Base-by-base conservation (phyloP, 2,888 invertebrate species). In the Aethes cnicana region DNA sequence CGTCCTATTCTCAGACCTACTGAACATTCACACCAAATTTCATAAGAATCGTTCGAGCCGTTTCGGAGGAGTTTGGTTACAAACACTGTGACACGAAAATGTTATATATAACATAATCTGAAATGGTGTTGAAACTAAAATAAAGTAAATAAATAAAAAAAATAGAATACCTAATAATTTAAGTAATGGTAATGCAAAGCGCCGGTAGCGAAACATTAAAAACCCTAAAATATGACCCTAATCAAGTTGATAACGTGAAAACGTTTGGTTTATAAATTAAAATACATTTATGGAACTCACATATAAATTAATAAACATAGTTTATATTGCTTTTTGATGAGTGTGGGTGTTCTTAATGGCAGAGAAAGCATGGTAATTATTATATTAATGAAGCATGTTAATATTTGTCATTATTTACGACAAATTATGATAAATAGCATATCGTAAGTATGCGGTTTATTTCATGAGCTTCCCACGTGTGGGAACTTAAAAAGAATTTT, bases 221-320 rank as follows among this genome's bases (percentile, higher is more conserved):
- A 44, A 37, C 2, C 30, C 11, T 9, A 43, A 44, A 11, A 43
- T 23, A 30, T 30, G n/a, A 14, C 43, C 30, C 17, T 36, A 44
- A 50, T 37, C 50, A 50, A 16, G 23, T 30, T 36, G 28, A 47
- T 47, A 36, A 25, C 14, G 44, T 23, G 36, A 44, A 36, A 14
- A 44, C 21, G 26, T 21, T 43, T 50, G 30, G 36, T 37, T 41
- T 48, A 50, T 36, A 44, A 36, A 50, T 44, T 50, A 44, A 42
- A 36, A 42, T 23, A 39, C 7, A 37, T 30, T 21, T 28, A 18
- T 17, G 25, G 39, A 21, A n/a, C 32, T 35, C 21, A 50, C 43
- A 12, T 37, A 37, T 37, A 32, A 37, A 50, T 44, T 37, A 50
- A 28, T 50, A 43, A 42, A 17, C 12, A 11, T 8, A n/a, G 17